A percentile compares a stretch with the other conserved stretches of the same genome.
These are phyloP conservation scores for Hesperia comma DNA, from an alignment of 2,888 invertebrate genomes.

Conservation along the genomic window DNA sequence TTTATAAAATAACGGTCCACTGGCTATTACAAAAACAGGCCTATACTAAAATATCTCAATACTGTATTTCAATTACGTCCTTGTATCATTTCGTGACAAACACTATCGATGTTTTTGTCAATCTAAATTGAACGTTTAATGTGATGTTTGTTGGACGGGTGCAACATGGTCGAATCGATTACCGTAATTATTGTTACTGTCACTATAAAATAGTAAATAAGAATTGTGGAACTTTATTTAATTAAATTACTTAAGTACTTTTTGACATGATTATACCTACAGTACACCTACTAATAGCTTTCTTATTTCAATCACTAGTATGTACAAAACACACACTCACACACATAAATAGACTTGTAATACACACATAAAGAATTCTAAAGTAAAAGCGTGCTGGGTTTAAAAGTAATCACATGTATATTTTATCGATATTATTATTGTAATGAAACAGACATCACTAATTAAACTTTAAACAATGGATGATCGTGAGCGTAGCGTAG, in stretches of 20 bases:
- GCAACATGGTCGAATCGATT: slow-evolving; percentile 31
- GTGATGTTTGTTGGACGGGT: slow-evolving; percentile 7
- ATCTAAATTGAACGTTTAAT: slow-evolving; percentile 20
- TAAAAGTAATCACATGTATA: background rate
- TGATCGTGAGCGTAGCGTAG: slow-evolving; percentile 67
- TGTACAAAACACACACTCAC: too few species aligned
- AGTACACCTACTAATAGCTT: too few species aligned
- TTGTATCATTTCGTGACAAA: slow-evolving; percentile 68
- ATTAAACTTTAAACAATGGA: slow-evolving; percentile 65
- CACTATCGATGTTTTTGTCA: slow-evolving; percentile 60
- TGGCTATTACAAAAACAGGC: slow-evolving; percentile 21
- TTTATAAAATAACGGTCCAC: slow-evolving; percentile 1
- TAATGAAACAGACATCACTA: slow-evolving; percentile 53
- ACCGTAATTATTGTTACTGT: slow-evolving; percentile 8
- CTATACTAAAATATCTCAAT: slow-evolving; percentile 40
- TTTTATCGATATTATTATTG: slow-evolving; percentile 51
- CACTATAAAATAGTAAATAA: too few species aligned
- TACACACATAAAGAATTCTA: too few species aligned
- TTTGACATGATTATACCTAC: too few species aligned
- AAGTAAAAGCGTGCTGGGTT: too few species aligned
- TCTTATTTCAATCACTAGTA: too few species aligned
- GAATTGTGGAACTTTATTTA: too few species aligned
- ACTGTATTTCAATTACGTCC: slow-evolving; percentile 53
- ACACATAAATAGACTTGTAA: too few species aligned
- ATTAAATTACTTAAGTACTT: too few species aligned